Evolutionary conservation across 2,113 vertebrate species (phyloP).

Genomic region (Amblyornis subalaris): DNA sequence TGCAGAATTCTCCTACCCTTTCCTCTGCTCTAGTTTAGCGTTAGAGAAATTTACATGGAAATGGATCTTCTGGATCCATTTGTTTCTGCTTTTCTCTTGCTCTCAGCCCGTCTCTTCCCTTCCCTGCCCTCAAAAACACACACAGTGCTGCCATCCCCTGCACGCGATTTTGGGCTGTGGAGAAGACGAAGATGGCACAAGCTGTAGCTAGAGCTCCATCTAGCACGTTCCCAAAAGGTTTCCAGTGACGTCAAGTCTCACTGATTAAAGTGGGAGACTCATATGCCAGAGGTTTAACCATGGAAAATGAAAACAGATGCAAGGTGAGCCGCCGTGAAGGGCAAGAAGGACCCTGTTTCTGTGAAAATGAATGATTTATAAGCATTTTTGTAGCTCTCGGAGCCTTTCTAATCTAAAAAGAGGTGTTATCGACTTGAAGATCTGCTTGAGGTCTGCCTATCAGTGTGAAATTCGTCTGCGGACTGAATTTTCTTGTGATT

Average conservation of each 20-base stretch:
- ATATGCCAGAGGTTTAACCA: background rate
- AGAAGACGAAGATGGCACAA: background rate
- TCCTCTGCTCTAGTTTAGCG: background rate
- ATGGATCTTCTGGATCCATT: background rate
- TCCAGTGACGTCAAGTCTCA: background rate
- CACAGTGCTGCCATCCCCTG: fast-evolving
- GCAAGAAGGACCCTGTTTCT: background rate
- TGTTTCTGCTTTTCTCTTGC: background rate
- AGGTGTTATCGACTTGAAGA: background rate
- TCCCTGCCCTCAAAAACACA: background rate
- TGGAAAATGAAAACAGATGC: background rate
- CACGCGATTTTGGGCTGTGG: background rate
- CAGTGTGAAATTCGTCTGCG: background rate
- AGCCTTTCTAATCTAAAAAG: background rate
- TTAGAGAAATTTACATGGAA: background rate
- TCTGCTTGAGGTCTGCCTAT: background rate
- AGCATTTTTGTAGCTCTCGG: background rate
- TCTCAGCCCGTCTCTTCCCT: background rate
- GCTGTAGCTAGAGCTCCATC: background rate
- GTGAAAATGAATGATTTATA: background rate
- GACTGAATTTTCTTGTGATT: background rate
- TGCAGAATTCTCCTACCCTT: background rate
- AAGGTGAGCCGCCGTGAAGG: background rate
- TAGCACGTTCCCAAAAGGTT: background rate
- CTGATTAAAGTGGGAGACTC: background rate